Evolutionary conservation across 1,140 invertebrate genomes (phyloP).

Genomic region (Bombus sylvicola): DNA sequence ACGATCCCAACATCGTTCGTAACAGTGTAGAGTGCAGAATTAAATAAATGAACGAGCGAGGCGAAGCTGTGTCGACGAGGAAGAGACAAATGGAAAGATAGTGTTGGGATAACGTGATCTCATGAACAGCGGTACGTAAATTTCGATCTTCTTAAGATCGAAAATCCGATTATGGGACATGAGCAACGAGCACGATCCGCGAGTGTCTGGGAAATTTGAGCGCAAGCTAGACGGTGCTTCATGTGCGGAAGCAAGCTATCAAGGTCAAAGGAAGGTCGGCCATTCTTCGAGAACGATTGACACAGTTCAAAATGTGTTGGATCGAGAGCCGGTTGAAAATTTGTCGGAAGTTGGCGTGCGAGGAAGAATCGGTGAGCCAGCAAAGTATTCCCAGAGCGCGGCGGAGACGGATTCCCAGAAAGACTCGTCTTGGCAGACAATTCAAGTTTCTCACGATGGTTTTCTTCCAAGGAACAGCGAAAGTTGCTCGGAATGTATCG

Average conservation of each 20-base stretch:
- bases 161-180: slow-evolving; percentile 32
- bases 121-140: too few species aligned
- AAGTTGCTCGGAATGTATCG: neutral
- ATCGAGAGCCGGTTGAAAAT: too few species aligned
- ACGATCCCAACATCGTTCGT: neutral
- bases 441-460: neutral
- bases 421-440: slow-evolving; percentile 1
- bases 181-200: slow-evolving; percentile 23
- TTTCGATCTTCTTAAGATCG: slow-evolving; percentile 4
- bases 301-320: neutral
- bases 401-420: neutral
- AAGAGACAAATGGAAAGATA: neutral
- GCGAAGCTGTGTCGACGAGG: neutral
- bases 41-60: neutral
- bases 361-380: neutral
- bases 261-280: neutral
- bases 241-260: neutral
- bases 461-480: slow-evolving; percentile 13
- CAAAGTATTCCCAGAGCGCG: neutral
- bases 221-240: neutral
- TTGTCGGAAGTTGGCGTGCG: neutral
- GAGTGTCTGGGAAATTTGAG: neutral
- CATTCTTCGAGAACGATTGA: slow-evolving; percentile 28
- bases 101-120: neutral
- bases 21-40: neutral